phyloP scores from a whole-genome alignment of 2,888 invertebrate genomes.

The Torymus aiolomorphi region DNA sequence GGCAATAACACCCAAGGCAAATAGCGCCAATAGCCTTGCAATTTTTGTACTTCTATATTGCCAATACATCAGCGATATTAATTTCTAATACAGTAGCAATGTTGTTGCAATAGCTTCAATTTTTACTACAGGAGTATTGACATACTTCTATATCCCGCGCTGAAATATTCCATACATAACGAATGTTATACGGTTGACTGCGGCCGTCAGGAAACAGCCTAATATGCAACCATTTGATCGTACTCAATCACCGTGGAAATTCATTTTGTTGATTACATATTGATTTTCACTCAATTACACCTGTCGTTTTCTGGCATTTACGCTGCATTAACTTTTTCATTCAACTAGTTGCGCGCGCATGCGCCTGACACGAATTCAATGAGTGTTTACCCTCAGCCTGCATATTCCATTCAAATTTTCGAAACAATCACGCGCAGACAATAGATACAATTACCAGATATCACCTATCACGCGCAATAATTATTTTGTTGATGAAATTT shows the following conservation, averaged over 20 bases:
- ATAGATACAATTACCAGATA: constrained; percentile 39
- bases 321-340: constrained; percentile 47
- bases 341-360: constrained; percentile 24
- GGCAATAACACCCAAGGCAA: no score
- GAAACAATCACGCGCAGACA: constrained; percentile 33
- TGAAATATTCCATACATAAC: no score
- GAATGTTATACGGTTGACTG: no score
- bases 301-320: constrained; percentile 42
- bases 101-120: no score
- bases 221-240: background rate
- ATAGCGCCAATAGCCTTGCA: no score
- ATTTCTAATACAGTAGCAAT: no score
- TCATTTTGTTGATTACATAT: constrained; percentile 47
- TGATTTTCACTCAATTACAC: constrained; percentile 47
- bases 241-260: constrained; percentile 13
- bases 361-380: constrained; percentile 41
- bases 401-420: constrained; percentile 38
- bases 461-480: constrained; percentile 14
- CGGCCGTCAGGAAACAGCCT: no score
- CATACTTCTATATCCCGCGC: no score
- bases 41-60: no score
- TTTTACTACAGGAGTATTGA: no score
- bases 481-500: constrained; percentile 16
- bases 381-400: background rate
- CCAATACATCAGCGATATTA: no score